Conservation (phyloP, 2,888 invertebrate species). For the Oegoconia quadripuncta region DNA sequence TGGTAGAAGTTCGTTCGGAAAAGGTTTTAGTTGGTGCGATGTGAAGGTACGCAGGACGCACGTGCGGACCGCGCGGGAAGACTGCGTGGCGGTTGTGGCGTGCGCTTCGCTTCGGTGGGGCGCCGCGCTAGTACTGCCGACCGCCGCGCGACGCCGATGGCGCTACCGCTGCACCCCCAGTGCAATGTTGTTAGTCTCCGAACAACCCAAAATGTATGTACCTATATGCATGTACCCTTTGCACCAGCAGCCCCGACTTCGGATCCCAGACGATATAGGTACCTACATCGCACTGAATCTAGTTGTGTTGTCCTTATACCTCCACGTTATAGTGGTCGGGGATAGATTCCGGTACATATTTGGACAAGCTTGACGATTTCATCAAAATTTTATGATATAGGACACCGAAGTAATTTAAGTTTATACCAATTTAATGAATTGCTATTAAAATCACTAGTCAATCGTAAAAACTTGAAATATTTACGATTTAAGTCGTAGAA, state of each 20-base stretch:
- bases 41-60: conserved; percentile 64
- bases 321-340: conserved; percentile 5
- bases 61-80: conserved; percentile 77
- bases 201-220: conserved; percentile 9
- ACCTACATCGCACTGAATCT: background rate
- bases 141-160: conserved; percentile 45
- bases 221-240: conserved; percentile 2
- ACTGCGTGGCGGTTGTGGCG: conserved; percentile 75
- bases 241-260: conserved; percentile 2
- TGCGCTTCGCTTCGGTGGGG: conserved; percentile 34
- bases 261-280: conserved; percentile 8
- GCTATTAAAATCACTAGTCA: too few relatives aligned
- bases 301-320: too few relatives aligned
- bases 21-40: conserved; percentile 44
- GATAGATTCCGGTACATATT: too few relatives aligned
- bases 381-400: too few relatives aligned
- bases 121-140: conserved; percentile 34
- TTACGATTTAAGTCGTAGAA: too few relatives aligned
- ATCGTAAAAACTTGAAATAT: too few relatives aligned
- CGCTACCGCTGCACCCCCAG: conserved; percentile 38
- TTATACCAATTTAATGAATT: too few relatives aligned
- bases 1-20: conserved; percentile 52
- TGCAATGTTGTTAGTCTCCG: conserved; percentile 9
- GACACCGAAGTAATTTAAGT: too few relatives aligned
- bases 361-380: too few relatives aligned